phyloP scores from a whole-genome alignment of 2,888 invertebrate genomes.

The Polia nebulosa region DNA sequence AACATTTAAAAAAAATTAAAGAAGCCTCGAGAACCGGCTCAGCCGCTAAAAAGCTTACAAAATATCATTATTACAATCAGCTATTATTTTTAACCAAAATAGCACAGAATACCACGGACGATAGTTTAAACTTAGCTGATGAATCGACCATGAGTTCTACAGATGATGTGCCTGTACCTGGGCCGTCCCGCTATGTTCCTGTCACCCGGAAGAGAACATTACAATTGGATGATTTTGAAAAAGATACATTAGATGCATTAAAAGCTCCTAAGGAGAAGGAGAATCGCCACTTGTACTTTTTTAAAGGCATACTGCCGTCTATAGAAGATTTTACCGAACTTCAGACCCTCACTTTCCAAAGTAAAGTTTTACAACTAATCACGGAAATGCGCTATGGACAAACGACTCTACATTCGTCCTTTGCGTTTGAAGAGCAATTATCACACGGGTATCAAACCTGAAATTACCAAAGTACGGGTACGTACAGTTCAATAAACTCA shows the following conservation, averaged over 20 bases:
- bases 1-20: constrained; percentile 51
- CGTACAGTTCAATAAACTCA: constrained; percentile 30
- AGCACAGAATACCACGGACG: constrained; percentile 45
- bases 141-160: constrained; percentile 39
- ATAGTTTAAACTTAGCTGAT: constrained; percentile 36
- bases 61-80: constrained; percentile 59
- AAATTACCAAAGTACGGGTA: constrained; percentile 31
- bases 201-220: constrained; percentile 43
- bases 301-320: constrained; percentile 41
- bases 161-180: constrained; percentile 26
- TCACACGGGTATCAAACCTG: constrained; percentile 29
- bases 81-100: constrained; percentile 49
- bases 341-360: too few species aligned
- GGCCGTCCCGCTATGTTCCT: constrained; percentile 49
- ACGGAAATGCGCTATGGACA: too few species aligned
- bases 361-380: too few species aligned
- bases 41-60: constrained; percentile 43
- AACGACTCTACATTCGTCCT: too few species aligned
- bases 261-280: constrained; percentile 41
- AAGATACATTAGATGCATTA: constrained; percentile 40
- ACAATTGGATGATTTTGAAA: constrained; percentile 54
- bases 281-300: constrained; percentile 44
- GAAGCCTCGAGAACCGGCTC: constrained; percentile 39
- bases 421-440: too few species aligned
- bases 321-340: constrained; percentile 42